A percentile compares a stretch with the other conserved stretches of the same genome.
These are phyloP conservation scores for Byasa hedistus DNA, from an alignment of 2,888 invertebrate species.

Conservation along the genomic window DNA sequence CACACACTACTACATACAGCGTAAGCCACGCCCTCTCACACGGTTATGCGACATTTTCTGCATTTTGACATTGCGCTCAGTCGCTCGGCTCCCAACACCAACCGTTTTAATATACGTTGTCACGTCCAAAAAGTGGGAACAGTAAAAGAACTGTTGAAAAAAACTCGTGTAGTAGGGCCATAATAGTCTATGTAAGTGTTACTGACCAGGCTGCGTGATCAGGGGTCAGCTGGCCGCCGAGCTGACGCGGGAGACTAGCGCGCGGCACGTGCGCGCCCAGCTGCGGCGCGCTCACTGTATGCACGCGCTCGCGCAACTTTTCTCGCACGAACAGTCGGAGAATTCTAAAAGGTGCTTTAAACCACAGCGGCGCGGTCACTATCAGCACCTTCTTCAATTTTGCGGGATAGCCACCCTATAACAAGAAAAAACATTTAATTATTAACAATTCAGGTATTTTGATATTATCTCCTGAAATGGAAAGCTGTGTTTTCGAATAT, in stretches of 20 bases:
- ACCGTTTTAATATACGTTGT: too few relatives aligned
- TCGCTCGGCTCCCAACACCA: too few relatives aligned
- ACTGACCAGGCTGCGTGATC: constrained; percentile 95
- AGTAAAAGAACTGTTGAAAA: too few relatives aligned
- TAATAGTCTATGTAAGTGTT: neutral
- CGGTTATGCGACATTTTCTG: too few relatives aligned
- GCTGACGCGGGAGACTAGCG: constrained; percentile 91
- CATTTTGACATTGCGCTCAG: too few relatives aligned
- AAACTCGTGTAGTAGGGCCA: too few relatives aligned
- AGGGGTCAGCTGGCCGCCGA: constrained; percentile 92
- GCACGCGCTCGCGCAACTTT: constrained; percentile 96
- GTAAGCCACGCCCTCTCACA: too few relatives aligned
- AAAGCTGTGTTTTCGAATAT: too few relatives aligned
- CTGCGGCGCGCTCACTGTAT: constrained; percentile 95
- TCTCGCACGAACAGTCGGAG: constrained; percentile 96
- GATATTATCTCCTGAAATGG: too few relatives aligned
- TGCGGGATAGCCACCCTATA: constrained; percentile 97
- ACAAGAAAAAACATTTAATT: constrained; percentile 3
- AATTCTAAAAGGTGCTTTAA: constrained; percentile 98
- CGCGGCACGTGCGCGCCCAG: constrained; percentile 93
- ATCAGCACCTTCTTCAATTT: constrained; percentile 97
- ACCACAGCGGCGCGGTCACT: constrained; percentile 98
- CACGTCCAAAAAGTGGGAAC: too few relatives aligned
- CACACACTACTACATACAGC: too few relatives aligned
- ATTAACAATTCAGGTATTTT: too few relatives aligned